A percentile compares a stretch with the other conserved stretches of the same genome.
These are phyloP conservation scores for Drosophila repletoides DNA, from an alignment of 1,140 invertebrate genomes.

Conservation along the genomic window DNA sequence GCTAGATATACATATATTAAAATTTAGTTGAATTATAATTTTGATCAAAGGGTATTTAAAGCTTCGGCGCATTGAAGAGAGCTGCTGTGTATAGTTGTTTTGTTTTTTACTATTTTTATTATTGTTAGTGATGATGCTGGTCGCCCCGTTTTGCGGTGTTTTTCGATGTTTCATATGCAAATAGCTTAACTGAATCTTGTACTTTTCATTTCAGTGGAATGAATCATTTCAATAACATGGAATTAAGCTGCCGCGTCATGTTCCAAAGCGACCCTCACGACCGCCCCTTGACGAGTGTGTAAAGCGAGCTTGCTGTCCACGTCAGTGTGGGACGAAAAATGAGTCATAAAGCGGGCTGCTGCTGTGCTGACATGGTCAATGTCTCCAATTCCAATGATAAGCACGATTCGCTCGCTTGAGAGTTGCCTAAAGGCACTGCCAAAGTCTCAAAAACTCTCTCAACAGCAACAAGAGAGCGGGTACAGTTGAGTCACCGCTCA, in stretches of 20 bases:
- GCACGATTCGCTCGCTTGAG: constrained; percentile 18
- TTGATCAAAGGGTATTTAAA: too few relatives aligned
- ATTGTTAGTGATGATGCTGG: constrained; percentile 6
- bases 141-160: constrained; percentile 10
- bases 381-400: constrained; percentile 47
- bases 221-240: constrained; percentile 64
- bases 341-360: constrained; percentile 22
- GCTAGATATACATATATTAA: too few relatives aligned
- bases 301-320: constrained; percentile 44
- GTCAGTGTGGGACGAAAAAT: constrained; percentile 33
- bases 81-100: constrained; percentile 10
- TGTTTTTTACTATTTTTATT: constrained; percentile 19
- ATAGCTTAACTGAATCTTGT: constrained; percentile 40
- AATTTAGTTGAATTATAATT: too few relatives aligned
- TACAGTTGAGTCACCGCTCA: constrained; percentile 19
- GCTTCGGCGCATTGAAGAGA: too few relatives aligned
- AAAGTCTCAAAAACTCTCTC: background rate
- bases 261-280: constrained; percentile 37
- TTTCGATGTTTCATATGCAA: constrained; percentile 58
- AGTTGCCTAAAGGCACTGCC: background rate
- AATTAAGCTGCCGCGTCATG: constrained; percentile 55
- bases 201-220: constrained; percentile 50
- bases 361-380: constrained; percentile 22
- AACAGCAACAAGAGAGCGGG: background rate
- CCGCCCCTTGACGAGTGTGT: constrained; percentile 13